phyloP scores from a whole-genome alignment of 2,888 invertebrate genomes.

The Lamproptera curius region DNA sequence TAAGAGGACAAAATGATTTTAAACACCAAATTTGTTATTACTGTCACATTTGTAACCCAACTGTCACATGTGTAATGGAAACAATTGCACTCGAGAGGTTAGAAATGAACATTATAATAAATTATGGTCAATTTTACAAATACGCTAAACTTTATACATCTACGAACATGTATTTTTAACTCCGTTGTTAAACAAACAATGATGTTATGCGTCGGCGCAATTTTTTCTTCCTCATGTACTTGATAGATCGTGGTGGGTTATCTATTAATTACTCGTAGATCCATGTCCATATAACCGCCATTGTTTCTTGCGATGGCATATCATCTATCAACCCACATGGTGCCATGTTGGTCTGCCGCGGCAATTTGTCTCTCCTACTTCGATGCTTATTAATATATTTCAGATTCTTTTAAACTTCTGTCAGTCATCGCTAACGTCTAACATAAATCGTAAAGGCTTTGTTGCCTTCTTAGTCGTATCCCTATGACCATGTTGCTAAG shows the following conservation, averaged over 20 bases:
- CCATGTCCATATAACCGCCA: constrained; percentile 57
- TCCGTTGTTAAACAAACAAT: neutral
- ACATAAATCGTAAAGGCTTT: too few relatives aligned
- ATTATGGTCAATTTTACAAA: too few relatives aligned
- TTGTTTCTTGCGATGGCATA: constrained; percentile 56
- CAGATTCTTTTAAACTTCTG: constrained; percentile 4
- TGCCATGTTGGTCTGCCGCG: constrained; percentile 60
- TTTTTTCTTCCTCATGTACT: constrained; percentile 26
- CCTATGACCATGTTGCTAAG: too few relatives aligned
- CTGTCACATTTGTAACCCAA: too few relatives aligned
- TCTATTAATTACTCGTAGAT: constrained; percentile 71
- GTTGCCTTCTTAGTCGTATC: too few relatives aligned
- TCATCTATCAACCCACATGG: constrained; percentile 69
- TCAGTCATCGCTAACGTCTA: neutral
- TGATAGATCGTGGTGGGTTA: constrained; percentile 61
- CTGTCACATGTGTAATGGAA: too few relatives aligned
- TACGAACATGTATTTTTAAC: too few relatives aligned
- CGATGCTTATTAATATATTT: constrained; percentile 42
- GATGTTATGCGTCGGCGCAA: constrained; percentile 23
- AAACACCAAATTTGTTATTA: too few relatives aligned
- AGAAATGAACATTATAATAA: too few relatives aligned
- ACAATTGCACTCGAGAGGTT: too few relatives aligned
- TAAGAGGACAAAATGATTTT: too few relatives aligned
- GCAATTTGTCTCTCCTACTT: constrained; percentile 65
- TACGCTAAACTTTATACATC: too few relatives aligned